Percentiles rank a stretch among this genome's conserved stretches.
Evolutionary conservation across 2,888 invertebrate genomes (phyloP).

Genomic region (Plagodis dolabraria): DNA sequence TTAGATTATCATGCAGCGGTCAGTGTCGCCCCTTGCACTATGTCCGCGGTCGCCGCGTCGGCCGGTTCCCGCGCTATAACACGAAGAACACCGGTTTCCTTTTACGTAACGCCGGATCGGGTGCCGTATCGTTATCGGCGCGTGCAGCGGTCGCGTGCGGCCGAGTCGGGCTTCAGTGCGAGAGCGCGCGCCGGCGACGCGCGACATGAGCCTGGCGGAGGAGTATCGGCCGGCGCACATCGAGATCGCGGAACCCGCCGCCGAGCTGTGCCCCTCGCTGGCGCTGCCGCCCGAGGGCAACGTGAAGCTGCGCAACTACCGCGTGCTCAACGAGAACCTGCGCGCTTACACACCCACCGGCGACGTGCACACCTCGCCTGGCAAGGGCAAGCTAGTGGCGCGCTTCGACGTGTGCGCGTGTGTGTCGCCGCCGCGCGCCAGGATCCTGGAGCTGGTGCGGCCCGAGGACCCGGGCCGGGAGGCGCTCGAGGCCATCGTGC

Average conservation of each 20-base stretch:
- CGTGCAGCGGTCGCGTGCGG: conserved; percentile 21
- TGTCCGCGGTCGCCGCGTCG: conserved; percentile 15
- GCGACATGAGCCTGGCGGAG: conserved; percentile 53
- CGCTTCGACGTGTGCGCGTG: conserved; percentile 65
- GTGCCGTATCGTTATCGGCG: conserved; percentile 19
- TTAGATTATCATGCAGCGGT: conserved; percentile 32
- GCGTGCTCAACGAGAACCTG: conserved; percentile 65
- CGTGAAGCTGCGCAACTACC: conserved; percentile 70
- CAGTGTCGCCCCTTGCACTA: conserved; percentile 17
- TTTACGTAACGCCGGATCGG: conserved; percentile 16
- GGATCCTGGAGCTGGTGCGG: conserved; percentile 70
- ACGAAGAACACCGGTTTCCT: conserved; percentile 15
- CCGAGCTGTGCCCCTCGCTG: conserved; percentile 56
- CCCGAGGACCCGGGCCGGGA: conserved; percentile 73
- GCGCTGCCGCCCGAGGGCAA: conserved; percentile 68
- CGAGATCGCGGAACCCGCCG: conserved; percentile 64
- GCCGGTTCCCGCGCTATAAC: conserved; percentile 1
- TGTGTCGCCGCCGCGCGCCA: conserved; percentile 68
- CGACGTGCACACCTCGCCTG: conserved; percentile 65
- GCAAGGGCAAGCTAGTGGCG: conserved; percentile 67
- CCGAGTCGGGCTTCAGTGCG: conserved; percentile 33
- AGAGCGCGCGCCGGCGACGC: conserved; percentile 56
- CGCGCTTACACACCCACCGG: conserved; percentile 72
- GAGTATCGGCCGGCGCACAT: conserved; percentile 53
- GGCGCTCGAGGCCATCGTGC: conserved; percentile 73